These are phyloP conservation scores for Chalcis sispes DNA, from an alignment of 2,888 invertebrate species.

Conservation along the genomic window DNA sequence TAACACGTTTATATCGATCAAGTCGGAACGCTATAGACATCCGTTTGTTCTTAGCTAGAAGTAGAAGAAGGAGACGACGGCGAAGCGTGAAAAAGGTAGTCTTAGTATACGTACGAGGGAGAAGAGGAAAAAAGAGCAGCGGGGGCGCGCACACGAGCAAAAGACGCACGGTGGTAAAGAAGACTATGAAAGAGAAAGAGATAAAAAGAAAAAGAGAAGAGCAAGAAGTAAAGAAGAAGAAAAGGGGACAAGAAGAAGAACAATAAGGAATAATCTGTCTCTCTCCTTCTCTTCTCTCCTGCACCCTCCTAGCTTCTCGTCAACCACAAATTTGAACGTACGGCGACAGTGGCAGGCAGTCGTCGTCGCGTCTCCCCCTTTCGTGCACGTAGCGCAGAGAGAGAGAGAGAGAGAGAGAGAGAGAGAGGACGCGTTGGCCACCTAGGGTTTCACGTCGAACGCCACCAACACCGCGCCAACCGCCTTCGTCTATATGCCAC, in stretches of 20 bases:
- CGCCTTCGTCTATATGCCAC: conserved; percentile 27
- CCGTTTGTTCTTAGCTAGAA: not conserved
- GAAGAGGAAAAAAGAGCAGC: no score
- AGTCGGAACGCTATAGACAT: conserved; percentile 12
- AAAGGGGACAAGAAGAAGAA: conserved; percentile 11
- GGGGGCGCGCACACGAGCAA: no score
- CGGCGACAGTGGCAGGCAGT: conserved; percentile 14
- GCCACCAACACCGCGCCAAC: no score
- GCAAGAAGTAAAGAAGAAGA: not conserved
- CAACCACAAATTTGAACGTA: conserved; percentile 51
- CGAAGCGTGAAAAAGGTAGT: no score
- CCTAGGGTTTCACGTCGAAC: conserved; percentile 54
- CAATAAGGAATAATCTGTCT: conserved; percentile 33
- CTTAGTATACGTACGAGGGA: no score
- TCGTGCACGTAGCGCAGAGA: conserved; percentile 35
- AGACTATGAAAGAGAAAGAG: not conserved
- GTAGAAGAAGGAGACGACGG: not conserved
- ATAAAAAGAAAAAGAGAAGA: not conserved
- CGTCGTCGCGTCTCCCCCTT: conserved; percentile 39
- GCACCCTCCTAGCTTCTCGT: not conserved
- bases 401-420: no score
- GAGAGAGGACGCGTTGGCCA: conserved; percentile 17
- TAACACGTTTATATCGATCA: conserved; percentile 49
- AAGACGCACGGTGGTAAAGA: no score
- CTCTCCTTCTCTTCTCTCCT: conserved; percentile 11